Evolutionary conservation across 2,113 vertebrate species (phyloP), one percentile per base, ranked within the genome.

Genomic region (Phylloscopus whistleri): DNA sequence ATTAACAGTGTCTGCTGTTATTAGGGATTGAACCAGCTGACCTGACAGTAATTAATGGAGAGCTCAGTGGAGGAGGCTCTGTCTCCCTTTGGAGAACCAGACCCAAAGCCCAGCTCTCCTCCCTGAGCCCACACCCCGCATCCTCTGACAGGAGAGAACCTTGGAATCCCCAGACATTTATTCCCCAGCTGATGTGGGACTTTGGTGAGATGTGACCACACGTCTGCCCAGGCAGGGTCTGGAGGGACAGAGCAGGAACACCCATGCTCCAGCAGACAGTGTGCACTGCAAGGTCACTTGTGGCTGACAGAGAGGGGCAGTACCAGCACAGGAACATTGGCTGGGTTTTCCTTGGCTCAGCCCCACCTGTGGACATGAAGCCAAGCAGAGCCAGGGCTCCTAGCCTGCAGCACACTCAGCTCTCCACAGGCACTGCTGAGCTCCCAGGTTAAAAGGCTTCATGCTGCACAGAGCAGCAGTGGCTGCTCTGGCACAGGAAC

Each of bases 1-100:
- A 96, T 96, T 64, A 93, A 56, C 81, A 56, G 73, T 35, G 89
- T 55, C 89, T 84, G 73, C 78, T 94, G 81, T 93, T 73, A 51
- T 87, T 51, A 75, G 74, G 46, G 53, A 53, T 15, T 75, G 90
- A 84, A 91, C 12, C 77, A 84, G 89, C 76, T 94, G 92, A 89
- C 87, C 87, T 55, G 84, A 35, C 68, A 78, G 8, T 89, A 93
- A 90, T 73, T 63, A 64, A 80, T 18, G 67, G 60, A 22, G 70
- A 92, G 70, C 79, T 91, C 53, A 72, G 60, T 28, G 15, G 27
- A 73, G 87, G 53, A 80, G 66, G 14, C 2, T 85, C 74, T 84
- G 78, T 46, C 60, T 84, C 56, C 53, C 74, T 64, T 44, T 39
- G 58, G 43, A 87, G 60, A 64, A 15, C 22, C 60, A 63, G 64